Conservation (phyloP, 1,140 invertebrate species). For the Trichonephila clavata region DNA sequence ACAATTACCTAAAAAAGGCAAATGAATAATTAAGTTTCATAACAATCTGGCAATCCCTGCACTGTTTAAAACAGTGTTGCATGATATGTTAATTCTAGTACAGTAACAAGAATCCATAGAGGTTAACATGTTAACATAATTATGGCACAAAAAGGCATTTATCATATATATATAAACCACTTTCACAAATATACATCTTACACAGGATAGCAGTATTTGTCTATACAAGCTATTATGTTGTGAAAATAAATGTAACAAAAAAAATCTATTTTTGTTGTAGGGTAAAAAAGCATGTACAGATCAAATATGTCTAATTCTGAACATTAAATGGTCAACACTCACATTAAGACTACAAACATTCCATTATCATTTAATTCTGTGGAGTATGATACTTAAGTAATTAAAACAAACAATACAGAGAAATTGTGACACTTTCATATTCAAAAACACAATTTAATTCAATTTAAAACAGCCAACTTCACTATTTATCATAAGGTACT, state of each 20-base stretch:
- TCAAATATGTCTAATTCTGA: background rate
- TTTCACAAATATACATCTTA: slow-evolving; percentile 35
- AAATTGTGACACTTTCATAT: background rate
- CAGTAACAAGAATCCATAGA: slow-evolving; percentile 67
- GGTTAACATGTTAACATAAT: slow-evolving; percentile 60
- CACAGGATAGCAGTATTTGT: background rate
- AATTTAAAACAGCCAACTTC: too few species aligned
- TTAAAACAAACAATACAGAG: background rate
- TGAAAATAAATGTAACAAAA: background rate
- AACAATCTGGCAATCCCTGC: slow-evolving; percentile 71
- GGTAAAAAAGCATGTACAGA: background rate
- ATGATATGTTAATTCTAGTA: slow-evolving; percentile 77
- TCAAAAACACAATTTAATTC: background rate
- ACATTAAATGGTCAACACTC: slow-evolving; percentile 11
- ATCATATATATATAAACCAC: slow-evolving; percentile 32
- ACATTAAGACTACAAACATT: background rate
- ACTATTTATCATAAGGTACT: too few species aligned
- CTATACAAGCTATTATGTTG: background rate
- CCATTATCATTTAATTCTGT: background rate
- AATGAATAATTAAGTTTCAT: background rate
- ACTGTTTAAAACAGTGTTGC: slow-evolving; percentile 74
- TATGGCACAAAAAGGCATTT: slow-evolving; percentile 76
- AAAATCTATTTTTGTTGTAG: background rate
- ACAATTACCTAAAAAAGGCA: too few species aligned
- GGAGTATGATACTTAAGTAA: background rate